A percentile compares a stretch with the other conserved stretches of the same genome.
phyloP scores from a whole-genome alignment of 2,113 vertebrate species.

The Passerina amoena region DNA sequence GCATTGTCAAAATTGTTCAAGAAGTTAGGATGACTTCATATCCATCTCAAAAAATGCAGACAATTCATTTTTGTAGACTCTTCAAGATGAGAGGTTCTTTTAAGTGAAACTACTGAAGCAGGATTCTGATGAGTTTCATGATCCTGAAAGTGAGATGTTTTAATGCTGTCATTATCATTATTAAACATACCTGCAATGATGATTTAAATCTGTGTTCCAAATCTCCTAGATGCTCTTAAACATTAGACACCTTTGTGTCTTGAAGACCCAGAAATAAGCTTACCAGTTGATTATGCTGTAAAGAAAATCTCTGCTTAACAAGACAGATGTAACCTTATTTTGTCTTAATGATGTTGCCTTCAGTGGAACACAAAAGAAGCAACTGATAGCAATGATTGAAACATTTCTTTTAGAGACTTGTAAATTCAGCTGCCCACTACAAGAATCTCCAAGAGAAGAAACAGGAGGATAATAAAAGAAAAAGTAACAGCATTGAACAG shows the following conservation, averaged over 20 bases:
- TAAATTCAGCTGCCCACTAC: slow-evolving; percentile 33
- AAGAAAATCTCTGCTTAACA: slow-evolving; percentile 39
- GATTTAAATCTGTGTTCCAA: slow-evolving; percentile 28
- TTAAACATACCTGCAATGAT: background rate
- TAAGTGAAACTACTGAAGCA: background rate
- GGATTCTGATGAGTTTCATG: slow-evolving; percentile 41
- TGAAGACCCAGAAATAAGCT: slow-evolving; percentile 13
- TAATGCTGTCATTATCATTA: slow-evolving; percentile 49
- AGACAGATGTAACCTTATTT: slow-evolving; percentile 38
- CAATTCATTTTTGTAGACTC: background rate
- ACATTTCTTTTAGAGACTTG: background rate
- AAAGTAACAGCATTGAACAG: background rate
- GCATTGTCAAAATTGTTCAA: background rate
- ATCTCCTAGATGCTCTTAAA: slow-evolving; percentile 30
- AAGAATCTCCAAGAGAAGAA: background rate
- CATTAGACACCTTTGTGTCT: slow-evolving; percentile 60
- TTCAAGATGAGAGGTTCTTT: background rate
- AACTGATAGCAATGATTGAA: slow-evolving; percentile 44
- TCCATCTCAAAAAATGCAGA: background rate
- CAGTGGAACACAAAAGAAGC: slow-evolving; percentile 32
- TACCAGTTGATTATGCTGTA: slow-evolving; percentile 23
- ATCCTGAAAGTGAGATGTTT: slow-evolving; percentile 25
- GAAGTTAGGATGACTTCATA: background rate
- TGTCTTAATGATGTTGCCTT: slow-evolving; percentile 26
- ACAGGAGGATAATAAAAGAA: background rate